Evolutionary conservation across 2,888 invertebrate genomes (phyloP).

Genomic region (Tipula unca): DNA sequence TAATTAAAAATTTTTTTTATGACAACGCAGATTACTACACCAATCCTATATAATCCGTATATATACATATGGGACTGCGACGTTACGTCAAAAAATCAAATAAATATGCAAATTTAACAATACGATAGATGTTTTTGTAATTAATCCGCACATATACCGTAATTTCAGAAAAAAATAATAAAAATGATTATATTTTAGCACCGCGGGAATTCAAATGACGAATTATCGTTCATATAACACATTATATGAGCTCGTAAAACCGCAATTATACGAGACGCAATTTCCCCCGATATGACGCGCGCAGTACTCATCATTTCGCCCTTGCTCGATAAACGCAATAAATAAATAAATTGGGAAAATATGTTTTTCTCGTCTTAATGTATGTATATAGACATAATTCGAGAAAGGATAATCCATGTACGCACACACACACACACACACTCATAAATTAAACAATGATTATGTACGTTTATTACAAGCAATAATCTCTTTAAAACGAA

Average conservation of each 20-base stretch:
- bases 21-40: background rate
- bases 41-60: background rate
- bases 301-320: background rate
- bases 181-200: background rate
- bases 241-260: background rate
- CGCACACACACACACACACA: background rate
- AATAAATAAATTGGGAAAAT: background rate
- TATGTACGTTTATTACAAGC: background rate
- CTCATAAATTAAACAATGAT: background rate
- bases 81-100: background rate
- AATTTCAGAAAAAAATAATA: background rate
- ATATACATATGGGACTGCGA: background rate
- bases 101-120: background rate
- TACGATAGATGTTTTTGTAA: too few relatives aligned
- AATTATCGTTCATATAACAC: background rate
- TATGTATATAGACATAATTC: too few relatives aligned
- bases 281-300: background rate
- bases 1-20: background rate
- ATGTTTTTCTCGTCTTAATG: slow-evolving; percentile 8
- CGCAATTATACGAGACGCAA: background rate
- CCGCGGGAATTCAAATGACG: background rate
- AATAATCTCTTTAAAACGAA: background rate
- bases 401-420: background rate
- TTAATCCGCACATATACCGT: background rate
- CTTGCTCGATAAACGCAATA: background rate